These are phyloP conservation scores for Thymallus thymallus DNA, from an alignment of 2,113 vertebrate genomes.

Conservation along the genomic window DNA sequence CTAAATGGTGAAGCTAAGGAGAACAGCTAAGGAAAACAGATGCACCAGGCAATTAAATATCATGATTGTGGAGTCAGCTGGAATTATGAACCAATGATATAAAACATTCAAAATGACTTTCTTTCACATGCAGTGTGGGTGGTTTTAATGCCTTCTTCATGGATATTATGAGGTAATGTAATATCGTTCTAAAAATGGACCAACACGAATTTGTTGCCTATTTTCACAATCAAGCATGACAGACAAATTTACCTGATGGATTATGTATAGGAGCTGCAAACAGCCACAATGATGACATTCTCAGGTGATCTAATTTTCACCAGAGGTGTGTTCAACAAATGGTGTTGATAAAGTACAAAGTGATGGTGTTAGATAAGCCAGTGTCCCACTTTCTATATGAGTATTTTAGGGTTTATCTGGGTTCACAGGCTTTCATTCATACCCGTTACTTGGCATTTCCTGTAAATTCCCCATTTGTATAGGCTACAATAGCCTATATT, in stretches of 20 bases:
- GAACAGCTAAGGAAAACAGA: background rate
- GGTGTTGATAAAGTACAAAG: conserved; percentile 4
- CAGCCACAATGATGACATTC: background rate
- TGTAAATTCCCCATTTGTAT: background rate
- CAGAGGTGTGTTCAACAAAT: background rate
- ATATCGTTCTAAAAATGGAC: no score
- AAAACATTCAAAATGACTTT: background rate
- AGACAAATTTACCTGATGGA: background rate
- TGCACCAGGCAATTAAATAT: background rate
- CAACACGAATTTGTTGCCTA: no score
- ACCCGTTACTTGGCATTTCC: background rate
- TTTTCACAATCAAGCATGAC: no score
- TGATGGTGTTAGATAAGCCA: conserved; percentile 5
- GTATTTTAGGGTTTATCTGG: conserved; percentile 14
- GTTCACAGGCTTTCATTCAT: background rate
- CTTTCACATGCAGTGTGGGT: background rate
- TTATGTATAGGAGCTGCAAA: background rate
- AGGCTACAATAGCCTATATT: no score
- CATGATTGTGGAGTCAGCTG: background rate
- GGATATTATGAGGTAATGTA: background rate
- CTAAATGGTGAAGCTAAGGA: background rate
- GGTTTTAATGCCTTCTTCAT: background rate
- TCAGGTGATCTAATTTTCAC: background rate
- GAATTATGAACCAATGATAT: background rate
- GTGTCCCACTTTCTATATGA: conserved; percentile 21